A percentile compares a stretch with the other conserved stretches of the same genome.
phyloP scores from a whole-genome alignment of 2,113 vertebrate species.

The Otus sunia region DNA sequence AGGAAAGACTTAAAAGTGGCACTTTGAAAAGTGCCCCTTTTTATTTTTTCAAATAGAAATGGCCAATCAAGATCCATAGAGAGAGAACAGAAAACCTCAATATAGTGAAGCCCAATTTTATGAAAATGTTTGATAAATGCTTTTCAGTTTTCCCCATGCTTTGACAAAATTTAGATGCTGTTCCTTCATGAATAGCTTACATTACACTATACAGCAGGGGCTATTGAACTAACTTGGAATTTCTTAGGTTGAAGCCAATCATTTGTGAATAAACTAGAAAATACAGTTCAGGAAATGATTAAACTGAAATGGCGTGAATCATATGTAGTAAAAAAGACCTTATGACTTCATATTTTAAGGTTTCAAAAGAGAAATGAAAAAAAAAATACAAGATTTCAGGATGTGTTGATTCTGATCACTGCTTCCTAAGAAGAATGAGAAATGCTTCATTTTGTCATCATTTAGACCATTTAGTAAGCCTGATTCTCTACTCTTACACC shows the following conservation, averaged over 20 bases:
- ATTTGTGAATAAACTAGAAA: neutral
- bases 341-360: neutral
- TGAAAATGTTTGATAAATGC: neutral
- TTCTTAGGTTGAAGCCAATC: neutral
- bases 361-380: neutral
- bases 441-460: neutral
- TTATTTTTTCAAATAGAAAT: neutral
- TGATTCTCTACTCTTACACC: neutral
- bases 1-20: neutral
- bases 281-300: neutral
- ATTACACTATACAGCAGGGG: neutral
- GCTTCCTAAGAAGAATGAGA: neutral
- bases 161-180: neutral
- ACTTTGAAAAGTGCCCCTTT: neutral
- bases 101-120: neutral
- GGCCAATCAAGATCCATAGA: neutral
- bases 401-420: neutral
- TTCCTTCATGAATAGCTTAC: neutral
- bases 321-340: neutral
- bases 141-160: neutral
- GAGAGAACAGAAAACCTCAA: neutral
- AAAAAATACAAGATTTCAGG: neutral
- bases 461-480: neutral
- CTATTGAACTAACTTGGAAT: neutral
- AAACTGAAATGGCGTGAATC: neutral